A percentile compares a stretch with the other conserved stretches of the same genome.
Conservation (phyloP, 2,888 invertebrate genomes). For the Craniophora ligustri region DNA sequence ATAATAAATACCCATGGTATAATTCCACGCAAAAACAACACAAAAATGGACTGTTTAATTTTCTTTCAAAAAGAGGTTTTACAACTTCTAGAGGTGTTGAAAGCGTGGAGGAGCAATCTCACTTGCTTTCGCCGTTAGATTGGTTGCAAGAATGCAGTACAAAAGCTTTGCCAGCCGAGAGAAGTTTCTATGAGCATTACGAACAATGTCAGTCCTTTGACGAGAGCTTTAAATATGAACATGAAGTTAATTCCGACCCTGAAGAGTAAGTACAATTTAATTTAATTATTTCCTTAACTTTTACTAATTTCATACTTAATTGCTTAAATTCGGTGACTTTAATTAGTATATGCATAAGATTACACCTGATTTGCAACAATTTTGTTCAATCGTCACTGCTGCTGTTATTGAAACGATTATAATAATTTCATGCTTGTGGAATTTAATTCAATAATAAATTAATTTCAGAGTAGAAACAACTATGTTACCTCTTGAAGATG, state of each 20-base stretch:
- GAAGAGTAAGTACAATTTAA: conserved; percentile 64
- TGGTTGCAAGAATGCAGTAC: conserved; percentile 73
- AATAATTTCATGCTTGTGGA: too few relatives aligned
- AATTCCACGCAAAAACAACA: conserved; percentile 74
- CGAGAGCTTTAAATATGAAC: conserved; percentile 61
- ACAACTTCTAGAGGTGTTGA: conserved; percentile 68
- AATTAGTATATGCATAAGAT: too few relatives aligned
- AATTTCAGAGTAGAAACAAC: conserved; percentile 76
- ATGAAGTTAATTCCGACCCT: conserved; percentile 55
- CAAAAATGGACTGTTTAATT: conserved; percentile 70
- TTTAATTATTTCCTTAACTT: neutral
- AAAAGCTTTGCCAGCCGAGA: conserved; percentile 73
- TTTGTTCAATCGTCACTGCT: too few relatives aligned
- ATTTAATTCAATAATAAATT: neutral
- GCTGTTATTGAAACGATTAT: too few relatives aligned
- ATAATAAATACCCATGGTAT: conserved; percentile 82
- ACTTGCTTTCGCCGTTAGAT: conserved; percentile 68
- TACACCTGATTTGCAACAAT: too few relatives aligned
- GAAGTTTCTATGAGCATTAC: conserved; percentile 74
- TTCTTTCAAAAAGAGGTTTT: conserved; percentile 75
- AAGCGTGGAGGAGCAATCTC: conserved; percentile 61
- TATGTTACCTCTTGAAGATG: conserved; percentile 82
- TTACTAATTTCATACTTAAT: too few relatives aligned
- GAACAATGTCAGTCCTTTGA: conserved; percentile 75
- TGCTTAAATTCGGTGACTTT: too few relatives aligned